Base-by-base conservation (phyloP, 2,888 invertebrate genomes). In the Aethes cnicana region DNA sequence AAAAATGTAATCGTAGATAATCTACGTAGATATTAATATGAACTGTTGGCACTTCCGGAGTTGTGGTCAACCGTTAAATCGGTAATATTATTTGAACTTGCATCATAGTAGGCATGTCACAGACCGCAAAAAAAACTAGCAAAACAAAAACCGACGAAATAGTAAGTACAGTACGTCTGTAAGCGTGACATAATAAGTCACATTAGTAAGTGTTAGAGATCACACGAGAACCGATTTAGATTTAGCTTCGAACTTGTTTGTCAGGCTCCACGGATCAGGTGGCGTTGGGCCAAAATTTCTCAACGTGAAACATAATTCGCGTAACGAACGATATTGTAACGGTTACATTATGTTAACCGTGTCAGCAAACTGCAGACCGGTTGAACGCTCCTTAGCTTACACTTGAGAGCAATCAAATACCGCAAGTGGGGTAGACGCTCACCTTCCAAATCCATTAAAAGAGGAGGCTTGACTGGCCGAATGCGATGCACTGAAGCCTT, bases 401-500 rank as follows among this genome's bases (percentile, higher is more conserved):
- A 17, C 26, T 11, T 17, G 25, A 21, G 32, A 44, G 32, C 28
- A 17, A 47, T 8, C 16, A 26, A 8, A 30, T 16, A 6, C 16
- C 16, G 4, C 17, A 49, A 53, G 41, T 61, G 61, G 61, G 61
- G n/a, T n/a, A n/a, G n/a, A 66, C 59, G 75, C 83, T 79, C 65
- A 90, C 90, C 83, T 82, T 69, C 85, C 83, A 54, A 88, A 86
- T 49, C 87, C 84, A 64, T 81, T 84, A 64, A 89, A 88, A 4
- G 89, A 87, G 0, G 89, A 77, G 6, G 90, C 77, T 58, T 89
- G 88, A 49, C 90, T 90, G 17, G 88, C 88, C 1, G 90, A 85
- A 28, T 90, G 90, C 2, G 90, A 89, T 17, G 85, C 84, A 60
- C 89, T 86, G 68, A 90, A 89, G 5, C 90, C 90, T 57, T 89